Conservation (phyloP, 2,797 vertebrate species). For the Tragopan temminckii region DNA sequence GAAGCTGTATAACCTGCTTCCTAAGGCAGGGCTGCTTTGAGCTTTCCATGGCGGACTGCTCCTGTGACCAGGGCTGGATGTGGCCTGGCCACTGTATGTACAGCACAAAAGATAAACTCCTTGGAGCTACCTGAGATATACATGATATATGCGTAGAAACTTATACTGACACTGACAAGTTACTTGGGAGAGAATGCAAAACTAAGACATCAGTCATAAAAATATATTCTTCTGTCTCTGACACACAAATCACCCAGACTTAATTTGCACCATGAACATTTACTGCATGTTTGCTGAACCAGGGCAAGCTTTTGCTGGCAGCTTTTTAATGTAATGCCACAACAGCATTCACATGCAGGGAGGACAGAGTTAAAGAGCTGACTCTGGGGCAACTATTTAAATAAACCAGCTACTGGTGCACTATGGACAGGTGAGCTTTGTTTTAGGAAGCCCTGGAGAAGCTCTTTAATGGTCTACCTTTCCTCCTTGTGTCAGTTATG, state of each 20-base stretch:
- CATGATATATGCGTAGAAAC: not conserved
- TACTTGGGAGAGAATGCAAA: not conserved
- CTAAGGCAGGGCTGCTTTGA: not conserved
- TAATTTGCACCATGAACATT: not conserved
- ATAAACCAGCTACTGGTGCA: fast-evolving
- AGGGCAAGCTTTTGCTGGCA: not conserved
- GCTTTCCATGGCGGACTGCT: not conserved
- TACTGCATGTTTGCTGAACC: not conserved
- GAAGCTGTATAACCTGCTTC: not conserved
- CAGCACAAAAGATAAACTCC: not conserved
- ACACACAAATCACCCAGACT: not conserved
- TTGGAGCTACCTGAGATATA: not conserved
- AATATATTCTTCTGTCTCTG: not conserved
- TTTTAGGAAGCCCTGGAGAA: not conserved
- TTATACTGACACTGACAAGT: not conserved
- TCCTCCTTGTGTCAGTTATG: not conserved
- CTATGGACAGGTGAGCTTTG: not conserved
- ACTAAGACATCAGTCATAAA: not conserved
- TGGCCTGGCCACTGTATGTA: not conserved
- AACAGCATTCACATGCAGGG: not conserved
- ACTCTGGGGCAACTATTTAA: not conserved
- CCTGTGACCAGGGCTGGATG: not conserved
- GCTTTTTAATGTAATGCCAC: not conserved
- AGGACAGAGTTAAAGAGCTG: not conserved
- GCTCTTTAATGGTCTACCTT: not conserved